phyloP scores from a whole-genome alignment of 2,113 vertebrate species.

The Danio rerio region DNA sequence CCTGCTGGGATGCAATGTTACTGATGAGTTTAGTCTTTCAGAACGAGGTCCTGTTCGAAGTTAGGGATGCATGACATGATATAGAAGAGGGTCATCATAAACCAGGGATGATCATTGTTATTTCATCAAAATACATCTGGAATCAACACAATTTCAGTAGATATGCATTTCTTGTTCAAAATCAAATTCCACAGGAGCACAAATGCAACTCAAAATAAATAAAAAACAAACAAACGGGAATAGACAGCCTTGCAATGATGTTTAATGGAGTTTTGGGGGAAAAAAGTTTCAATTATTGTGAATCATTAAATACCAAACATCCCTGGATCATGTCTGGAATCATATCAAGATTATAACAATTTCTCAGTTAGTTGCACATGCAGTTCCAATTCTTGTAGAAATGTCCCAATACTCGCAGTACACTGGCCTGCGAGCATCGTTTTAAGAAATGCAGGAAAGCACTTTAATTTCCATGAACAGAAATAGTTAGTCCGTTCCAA shows the following conservation, averaged over 20 bases:
- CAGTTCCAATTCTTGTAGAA: slow-evolving; percentile 73
- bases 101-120: slow-evolving; percentile 39
- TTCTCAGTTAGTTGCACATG: slow-evolving; percentile 79
- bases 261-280: slow-evolving; percentile 80
- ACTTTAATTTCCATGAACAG: slow-evolving; percentile 57
- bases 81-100: slow-evolving; percentile 39
- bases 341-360: slow-evolving; percentile 68
- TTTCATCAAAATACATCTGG: slow-evolving; percentile 69
- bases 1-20: background rate
- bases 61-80: slow-evolving; percentile 52
- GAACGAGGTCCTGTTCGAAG: slow-evolving; percentile 9
- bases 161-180: background rate
- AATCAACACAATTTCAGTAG: slow-evolving; percentile 64
- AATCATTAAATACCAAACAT: slow-evolving; percentile 72
- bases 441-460: slow-evolving; percentile 59
- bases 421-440: slow-evolving; percentile 61
- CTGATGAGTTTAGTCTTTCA: background rate
- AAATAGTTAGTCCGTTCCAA: slow-evolving; percentile 60
- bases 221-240: slow-evolving; percentile 73
- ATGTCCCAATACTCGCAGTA: slow-evolving; percentile 63
- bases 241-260: slow-evolving; percentile 77
- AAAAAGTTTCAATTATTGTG: slow-evolving; percentile 69
- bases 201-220: slow-evolving; percentile 61
- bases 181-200: too few relatives aligned
- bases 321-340: slow-evolving; percentile 69